Conservation (phyloP, 92 coral and sea anemone species). For the Pocillopora meandrina region DNA sequence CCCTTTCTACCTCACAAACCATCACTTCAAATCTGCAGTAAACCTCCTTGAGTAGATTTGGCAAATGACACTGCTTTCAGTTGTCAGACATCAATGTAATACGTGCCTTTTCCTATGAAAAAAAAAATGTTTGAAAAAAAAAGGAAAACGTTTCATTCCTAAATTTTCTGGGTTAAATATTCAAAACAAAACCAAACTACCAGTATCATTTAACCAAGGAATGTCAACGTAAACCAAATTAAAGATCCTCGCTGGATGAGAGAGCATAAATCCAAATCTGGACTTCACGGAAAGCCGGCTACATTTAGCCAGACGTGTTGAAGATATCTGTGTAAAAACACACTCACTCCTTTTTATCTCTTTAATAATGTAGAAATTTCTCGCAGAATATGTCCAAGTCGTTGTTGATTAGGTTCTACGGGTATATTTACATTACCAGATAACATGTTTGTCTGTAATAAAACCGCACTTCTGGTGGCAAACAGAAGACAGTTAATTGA, state of each 20-base stretch:
- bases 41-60: not conserved
- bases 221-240: not conserved
- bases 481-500: not conserved
- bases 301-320: not conserved
- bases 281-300: not conserved
- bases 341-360: not conserved
- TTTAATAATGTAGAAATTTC: not conserved
- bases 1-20: slow-evolving; percentile 10
- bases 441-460: slow-evolving; percentile 4
- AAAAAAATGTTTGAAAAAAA: slow-evolving; percentile 2
- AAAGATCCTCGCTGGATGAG: too few species aligned
- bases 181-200: slow-evolving; percentile 3
- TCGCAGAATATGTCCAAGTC: not conserved
- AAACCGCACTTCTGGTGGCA: slow-evolving; percentile 43
- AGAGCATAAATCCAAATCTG: too few species aligned
- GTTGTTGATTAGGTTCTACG: not conserved
- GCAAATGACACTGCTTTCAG: not conserved
- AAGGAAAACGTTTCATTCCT: not conserved
- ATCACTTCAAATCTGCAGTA: not conserved
- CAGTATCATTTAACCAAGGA: slow-evolving; percentile 5
- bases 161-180: slow-evolving; percentile 6
- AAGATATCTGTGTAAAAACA: not conserved
- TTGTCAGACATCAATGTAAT: not conserved
- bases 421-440: not conserved
- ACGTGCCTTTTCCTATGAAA: not conserved